Evolutionary conservation across 2,888 invertebrate genomes (phyloP).

Genomic region (Lasiommata megera): DNA sequence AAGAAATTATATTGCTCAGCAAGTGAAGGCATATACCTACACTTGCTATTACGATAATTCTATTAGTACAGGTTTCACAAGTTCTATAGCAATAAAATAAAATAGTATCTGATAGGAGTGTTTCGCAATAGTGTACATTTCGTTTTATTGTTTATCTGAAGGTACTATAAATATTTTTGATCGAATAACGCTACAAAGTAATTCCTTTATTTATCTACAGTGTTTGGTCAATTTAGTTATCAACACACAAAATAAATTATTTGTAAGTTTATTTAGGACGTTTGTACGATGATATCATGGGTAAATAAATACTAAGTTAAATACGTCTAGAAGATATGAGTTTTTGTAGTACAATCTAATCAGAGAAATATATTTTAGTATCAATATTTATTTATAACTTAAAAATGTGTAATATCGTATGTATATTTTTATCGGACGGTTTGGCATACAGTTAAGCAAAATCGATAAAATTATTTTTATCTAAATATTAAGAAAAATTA

Average conservation of each 20-base stretch:
- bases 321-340: not conserved
- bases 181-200: too few species aligned
- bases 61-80: too few species aligned
- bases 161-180: too few species aligned
- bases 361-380: too few species aligned
- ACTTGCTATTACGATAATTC: constrained; percentile 3
- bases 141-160: too few species aligned
- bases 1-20: constrained; percentile 13
- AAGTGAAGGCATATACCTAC: not conserved
- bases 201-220: not conserved
- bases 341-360: not conserved
- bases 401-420: too few species aligned
- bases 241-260: not conserved
- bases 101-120: not conserved
- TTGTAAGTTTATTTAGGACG: not conserved
- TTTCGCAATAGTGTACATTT: not conserved
- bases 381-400: too few species aligned
- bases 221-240: not conserved
- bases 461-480: too few species aligned
- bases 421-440: too few species aligned
- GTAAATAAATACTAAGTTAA: not conserved
- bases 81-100: not conserved
- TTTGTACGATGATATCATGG: not conserved
- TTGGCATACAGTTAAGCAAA: too few species aligned
- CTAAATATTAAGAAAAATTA: too few species aligned